These are phyloP conservation scores for Lagorchestes hirsutus DNA, from an alignment of 2,797 vertebrate genomes.

Conservation along the genomic window DNA sequence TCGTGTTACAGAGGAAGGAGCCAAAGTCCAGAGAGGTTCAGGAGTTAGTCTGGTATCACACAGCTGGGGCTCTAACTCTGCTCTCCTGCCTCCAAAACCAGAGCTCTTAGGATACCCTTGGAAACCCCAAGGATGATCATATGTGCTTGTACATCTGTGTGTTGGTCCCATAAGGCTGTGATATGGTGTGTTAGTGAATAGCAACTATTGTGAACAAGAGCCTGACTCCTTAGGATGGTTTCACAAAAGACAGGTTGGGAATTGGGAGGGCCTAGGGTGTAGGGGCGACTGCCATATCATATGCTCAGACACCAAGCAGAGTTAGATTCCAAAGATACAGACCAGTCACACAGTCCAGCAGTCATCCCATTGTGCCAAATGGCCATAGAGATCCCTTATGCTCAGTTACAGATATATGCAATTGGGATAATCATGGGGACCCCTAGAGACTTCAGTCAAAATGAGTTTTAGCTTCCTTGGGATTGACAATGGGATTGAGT, in stretches of 20 bases:
- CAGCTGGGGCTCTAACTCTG: not conserved
- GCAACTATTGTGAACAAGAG: not conserved
- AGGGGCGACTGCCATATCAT: not conserved
- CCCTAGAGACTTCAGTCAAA: not conserved
- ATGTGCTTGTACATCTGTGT: not conserved
- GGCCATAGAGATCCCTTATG: not conserved
- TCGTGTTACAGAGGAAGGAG: not conserved
- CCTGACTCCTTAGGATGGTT: not conserved
- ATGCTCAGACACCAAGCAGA: not conserved
- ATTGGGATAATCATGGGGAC: not conserved
- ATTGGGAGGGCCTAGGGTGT: not conserved
- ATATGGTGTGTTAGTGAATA: not conserved
- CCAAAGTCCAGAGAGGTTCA: not conserved
- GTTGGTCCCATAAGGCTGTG: not conserved
- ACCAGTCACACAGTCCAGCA: not conserved
- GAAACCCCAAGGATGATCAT: not conserved
- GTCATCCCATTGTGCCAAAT: not conserved
- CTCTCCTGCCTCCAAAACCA: not conserved
- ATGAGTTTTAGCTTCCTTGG: not conserved
- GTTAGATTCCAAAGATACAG: not conserved
- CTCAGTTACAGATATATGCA: not conserved
- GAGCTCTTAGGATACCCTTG: not conserved
- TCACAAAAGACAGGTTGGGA: not conserved
- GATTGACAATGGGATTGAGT: not conserved
- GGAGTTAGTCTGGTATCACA: too few relatives aligned